These are phyloP conservation scores for Paguma larvata DNA, from an alignment of 2,797 vertebrate species.

Conservation along the genomic window DNA sequence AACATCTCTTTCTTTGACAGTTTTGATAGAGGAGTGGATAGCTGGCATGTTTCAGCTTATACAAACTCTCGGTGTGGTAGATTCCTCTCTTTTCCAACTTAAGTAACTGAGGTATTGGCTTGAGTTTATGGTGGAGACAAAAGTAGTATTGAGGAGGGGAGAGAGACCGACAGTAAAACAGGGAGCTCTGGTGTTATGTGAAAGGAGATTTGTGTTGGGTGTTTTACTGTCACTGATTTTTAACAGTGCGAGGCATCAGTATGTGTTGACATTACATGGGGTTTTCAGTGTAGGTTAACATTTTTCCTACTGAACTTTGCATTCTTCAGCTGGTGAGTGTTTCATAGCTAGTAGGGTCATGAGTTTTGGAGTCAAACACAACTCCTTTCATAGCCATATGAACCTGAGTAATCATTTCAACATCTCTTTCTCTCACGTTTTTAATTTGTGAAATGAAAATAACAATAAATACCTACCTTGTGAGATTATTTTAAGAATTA, in stretches of 20 bases:
- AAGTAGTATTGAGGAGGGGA: background rate
- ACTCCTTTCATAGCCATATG: background rate
- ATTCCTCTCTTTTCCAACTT: background rate
- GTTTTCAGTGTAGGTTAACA: background rate
- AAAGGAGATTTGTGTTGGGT: background rate
- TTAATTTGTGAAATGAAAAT: slow-evolving; percentile 12
- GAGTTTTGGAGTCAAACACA: background rate
- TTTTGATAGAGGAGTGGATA: background rate
- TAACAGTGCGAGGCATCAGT: background rate
- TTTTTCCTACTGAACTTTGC: background rate
- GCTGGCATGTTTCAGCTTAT: background rate
- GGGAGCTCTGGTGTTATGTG: background rate
- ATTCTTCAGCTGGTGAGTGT: background rate
- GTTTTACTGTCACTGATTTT: background rate
- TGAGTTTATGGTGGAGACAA: background rate
- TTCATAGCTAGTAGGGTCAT: background rate
- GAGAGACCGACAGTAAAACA: background rate
- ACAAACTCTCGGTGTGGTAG: background rate
- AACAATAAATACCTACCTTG: background rate
- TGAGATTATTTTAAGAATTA: slow-evolving; percentile 50
- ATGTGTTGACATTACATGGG: background rate
- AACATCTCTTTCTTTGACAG: slow-evolving; percentile 15
- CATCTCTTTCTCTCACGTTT: background rate
- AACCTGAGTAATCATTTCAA: background rate
- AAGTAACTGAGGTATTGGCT: background rate